A percentile compares a stretch with the other conserved stretches of the same genome.
phyloP scores from a whole-genome alignment of 2,888 invertebrate genomes.

The Eupithecia vulgata region DNA sequence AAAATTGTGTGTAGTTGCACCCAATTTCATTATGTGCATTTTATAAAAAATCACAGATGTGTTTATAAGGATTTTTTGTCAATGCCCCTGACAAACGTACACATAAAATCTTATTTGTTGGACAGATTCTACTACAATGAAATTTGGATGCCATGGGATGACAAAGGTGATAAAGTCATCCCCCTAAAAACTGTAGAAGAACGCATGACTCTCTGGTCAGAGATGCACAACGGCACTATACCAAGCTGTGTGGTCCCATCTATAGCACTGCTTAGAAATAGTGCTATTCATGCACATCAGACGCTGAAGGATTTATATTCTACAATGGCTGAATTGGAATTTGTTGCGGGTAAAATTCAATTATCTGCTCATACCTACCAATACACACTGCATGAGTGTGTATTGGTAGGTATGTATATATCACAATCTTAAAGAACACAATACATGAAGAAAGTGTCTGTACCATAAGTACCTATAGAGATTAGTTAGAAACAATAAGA shows the following conservation, averaged over 20 bases:
- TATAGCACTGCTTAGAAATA: conserved; percentile 65
- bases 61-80: too few relatives aligned
- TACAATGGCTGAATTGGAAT: conserved; percentile 69
- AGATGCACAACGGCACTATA: conserved; percentile 72
- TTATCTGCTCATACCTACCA: background rate
- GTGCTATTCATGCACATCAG: conserved; percentile 74
- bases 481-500: too few relatives aligned
- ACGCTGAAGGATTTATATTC: conserved; percentile 72
- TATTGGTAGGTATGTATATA: too few relatives aligned
- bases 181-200: conserved; percentile 76
- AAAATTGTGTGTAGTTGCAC: too few relatives aligned
- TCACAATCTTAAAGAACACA: too few relatives aligned
- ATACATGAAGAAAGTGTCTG: too few relatives aligned
- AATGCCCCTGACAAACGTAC: too few relatives aligned
- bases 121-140: conserved; percentile 86
- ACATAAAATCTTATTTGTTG: too few relatives aligned
- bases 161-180: conserved; percentile 85
- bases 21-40: too few relatives aligned
- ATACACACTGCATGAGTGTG: too few relatives aligned
- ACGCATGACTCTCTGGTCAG: conserved; percentile 76
- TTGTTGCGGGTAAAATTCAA: conserved; percentile 69
- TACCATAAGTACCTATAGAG: too few relatives aligned
- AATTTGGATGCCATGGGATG: conserved; percentile 88
- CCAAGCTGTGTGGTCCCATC: conserved; percentile 66
- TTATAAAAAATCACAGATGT: too few relatives aligned